These are phyloP conservation scores for Silurus meridionalis DNA, from an alignment of 2,113 vertebrate species.

Conservation along the genomic window DNA sequence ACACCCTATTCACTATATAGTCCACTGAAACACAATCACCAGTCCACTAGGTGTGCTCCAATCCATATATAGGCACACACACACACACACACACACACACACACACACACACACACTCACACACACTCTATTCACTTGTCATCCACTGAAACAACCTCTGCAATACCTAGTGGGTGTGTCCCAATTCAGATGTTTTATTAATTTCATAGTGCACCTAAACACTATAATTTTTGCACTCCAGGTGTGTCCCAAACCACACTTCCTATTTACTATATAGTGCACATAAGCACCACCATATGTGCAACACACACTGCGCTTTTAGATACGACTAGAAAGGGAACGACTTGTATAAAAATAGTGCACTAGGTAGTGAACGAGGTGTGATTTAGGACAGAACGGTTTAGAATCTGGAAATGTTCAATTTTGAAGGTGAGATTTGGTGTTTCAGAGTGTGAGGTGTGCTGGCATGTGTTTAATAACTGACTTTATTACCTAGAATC, in stretches of 20 bases:
- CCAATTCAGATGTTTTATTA: not conserved
- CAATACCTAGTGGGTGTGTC: not conserved
- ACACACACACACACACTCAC: no score
- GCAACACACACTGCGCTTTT: not conserved
- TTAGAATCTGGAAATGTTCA: not conserved
- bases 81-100: no score
- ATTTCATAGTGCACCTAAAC: not conserved
- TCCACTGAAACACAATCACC: not conserved
- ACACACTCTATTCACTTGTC: not conserved
- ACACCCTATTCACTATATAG: constrained; percentile 5
- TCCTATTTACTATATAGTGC: not conserved
- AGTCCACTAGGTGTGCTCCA: not conserved
- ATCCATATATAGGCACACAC: not conserved
- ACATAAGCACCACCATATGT: not conserved
- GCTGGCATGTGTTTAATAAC: constrained; percentile 24
- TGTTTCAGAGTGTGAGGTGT: not conserved
- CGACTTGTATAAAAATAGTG: not conserved
- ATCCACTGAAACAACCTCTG: not conserved
- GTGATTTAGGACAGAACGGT: not conserved
- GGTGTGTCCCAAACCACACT: not conserved
- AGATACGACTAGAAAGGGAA: not conserved
- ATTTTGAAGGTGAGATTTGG: not conserved
- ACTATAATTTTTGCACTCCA: not conserved
- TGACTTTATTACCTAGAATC: constrained; percentile 25
- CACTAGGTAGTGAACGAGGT: not conserved